Evolutionary conservation across 1,140 invertebrate species (phyloP).

Genomic region (Zelostemma sp.): DNA sequence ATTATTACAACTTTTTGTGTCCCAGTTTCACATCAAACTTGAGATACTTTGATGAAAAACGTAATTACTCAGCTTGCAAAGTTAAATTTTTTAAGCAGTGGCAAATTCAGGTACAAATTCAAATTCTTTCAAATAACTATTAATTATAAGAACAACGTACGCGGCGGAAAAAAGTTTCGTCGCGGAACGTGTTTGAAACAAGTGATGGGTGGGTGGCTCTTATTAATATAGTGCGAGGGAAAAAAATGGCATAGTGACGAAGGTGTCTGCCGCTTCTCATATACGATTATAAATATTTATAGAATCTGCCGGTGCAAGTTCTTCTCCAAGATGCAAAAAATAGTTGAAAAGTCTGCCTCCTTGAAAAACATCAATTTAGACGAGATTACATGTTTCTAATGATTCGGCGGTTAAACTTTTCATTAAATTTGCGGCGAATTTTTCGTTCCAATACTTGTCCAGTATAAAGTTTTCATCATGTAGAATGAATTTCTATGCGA

Average conservation of each 20-base stretch:
- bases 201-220: background rate
- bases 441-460: too few species aligned
- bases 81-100: too few species aligned
- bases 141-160: constrained; percentile 30
- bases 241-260: background rate
- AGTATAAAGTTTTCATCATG: background rate
- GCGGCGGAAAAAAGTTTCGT: constrained; percentile 26
- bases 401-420: too few species aligned
- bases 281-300: constrained; percentile 2
- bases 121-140: constrained; percentile 37
- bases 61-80: too few species aligned
- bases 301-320: background rate
- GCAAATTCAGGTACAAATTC: constrained; percentile 27
- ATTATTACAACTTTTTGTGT: too few species aligned
- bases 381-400: too few species aligned
- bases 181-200: constrained; percentile 19
- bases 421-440: background rate
- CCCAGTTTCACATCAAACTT: too few species aligned
- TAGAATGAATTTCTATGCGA: background rate
- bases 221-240: background rate
- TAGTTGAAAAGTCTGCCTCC: background rate
- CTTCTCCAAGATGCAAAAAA: background rate
- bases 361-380: too few species aligned
- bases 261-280: background rate
- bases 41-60: too few species aligned